A percentile compares a stretch with the other conserved stretches of the same genome.
These are phyloP conservation scores for Odontamblyopus rebecca DNA, from an alignment of 2,797 vertebrate species.

Conservation along the genomic window DNA sequence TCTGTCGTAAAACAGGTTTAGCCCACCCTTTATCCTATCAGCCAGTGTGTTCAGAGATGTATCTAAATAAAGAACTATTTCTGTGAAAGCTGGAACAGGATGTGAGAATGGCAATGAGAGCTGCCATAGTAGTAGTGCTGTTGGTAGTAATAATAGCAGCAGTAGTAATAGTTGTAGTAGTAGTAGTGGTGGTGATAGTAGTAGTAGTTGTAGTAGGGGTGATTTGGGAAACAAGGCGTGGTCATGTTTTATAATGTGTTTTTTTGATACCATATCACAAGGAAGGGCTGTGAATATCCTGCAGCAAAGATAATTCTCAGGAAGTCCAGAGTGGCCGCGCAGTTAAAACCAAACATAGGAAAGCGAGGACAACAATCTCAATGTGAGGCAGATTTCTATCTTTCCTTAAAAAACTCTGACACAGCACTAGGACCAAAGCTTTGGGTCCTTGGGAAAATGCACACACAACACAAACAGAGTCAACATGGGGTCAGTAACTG, in stretches of 20 bases:
- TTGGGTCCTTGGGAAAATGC: conserved; percentile 51
- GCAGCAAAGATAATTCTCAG: conserved; percentile 71
- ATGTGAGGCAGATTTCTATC: conserved; percentile 75
- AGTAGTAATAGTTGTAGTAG: conserved; percentile 3
- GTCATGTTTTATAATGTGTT: conserved; percentile 53
- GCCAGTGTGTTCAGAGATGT: conserved; percentile 5
- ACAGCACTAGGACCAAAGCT: conserved; percentile 54
- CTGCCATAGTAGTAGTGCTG: not conserved
- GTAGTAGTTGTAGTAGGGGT: conserved; percentile 35
- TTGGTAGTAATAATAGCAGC: conserved; percentile 14
- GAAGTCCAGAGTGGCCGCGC: conserved; percentile 62
- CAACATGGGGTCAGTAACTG: conserved; percentile 60
- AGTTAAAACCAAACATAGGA: conserved; percentile 66
- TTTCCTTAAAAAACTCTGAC: conserved; percentile 61
- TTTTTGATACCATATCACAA: conserved; percentile 75
- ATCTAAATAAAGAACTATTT: conserved; percentile 2
- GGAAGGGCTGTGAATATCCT: conserved; percentile 75
- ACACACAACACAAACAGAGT: conserved; percentile 52
- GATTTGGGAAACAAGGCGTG: conserved; percentile 57
- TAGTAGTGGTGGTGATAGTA: conserved; percentile 1
- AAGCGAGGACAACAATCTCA: conserved; percentile 65
- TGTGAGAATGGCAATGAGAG: conserved; percentile 51
- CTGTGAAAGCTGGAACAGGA: conserved; percentile 34
- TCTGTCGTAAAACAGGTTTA: conserved; percentile 61
- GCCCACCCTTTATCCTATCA: conserved; percentile 39